A percentile compares a stretch with the other conserved stretches of the same genome.
Evolutionary conservation across 2,797 vertebrate species (phyloP).

Genomic region (Melanotaenia maccullochi): DNA sequence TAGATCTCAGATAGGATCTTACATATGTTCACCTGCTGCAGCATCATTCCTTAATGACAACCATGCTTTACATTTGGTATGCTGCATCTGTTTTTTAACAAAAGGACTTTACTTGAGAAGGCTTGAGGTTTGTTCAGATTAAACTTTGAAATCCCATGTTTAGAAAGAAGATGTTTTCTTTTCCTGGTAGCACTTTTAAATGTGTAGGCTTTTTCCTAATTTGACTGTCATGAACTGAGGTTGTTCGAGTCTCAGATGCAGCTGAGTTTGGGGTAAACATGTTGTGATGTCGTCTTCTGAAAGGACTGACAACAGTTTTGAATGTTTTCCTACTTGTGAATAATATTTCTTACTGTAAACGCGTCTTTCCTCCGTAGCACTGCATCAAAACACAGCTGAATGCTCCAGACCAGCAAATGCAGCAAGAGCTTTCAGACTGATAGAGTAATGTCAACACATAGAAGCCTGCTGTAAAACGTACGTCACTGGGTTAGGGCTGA

Average conservation of each 20-base stretch:
- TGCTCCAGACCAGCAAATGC: neutral
- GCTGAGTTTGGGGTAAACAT: neutral
- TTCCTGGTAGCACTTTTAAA: neutral
- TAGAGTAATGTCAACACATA: conserved; percentile 3
- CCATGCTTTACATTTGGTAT: no score
- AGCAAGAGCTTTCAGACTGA: neutral
- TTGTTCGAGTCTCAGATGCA: no score
- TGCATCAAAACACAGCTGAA: no score
- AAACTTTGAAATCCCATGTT: no score
- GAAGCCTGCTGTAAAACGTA: conserved; percentile 23
- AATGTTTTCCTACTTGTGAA: neutral
- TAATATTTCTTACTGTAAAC: neutral
- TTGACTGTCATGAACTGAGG: neutral
- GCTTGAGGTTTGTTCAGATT: no score
- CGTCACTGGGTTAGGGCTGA: neutral
- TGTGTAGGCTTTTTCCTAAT: neutral
- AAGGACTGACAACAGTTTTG: neutral
- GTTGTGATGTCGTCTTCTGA: neutral
- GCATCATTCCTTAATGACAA: no score
- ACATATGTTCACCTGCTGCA: no score
- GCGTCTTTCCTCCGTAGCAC: neutral
- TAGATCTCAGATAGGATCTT: no score
- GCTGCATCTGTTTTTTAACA: neutral
- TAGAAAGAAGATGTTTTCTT: neutral
- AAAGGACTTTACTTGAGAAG: no score